A percentile compares a stretch with the other conserved stretches of the same genome.
Conservation (phyloP, 2,888 invertebrate species). For the Aphodius granarius region DNA sequence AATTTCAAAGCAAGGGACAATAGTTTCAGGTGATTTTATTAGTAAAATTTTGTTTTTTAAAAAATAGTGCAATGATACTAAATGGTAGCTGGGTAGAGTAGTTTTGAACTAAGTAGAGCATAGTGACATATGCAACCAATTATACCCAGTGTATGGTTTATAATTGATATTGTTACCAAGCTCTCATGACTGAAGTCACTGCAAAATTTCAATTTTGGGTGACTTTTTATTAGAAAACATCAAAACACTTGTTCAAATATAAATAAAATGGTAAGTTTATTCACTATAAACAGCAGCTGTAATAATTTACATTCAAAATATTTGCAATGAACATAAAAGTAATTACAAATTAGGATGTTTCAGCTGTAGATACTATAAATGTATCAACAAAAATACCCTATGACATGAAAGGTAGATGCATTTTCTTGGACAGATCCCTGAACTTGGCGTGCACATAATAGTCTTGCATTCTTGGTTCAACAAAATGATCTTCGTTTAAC, state of each 20-base stretch:
- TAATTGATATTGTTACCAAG: too few relatives aligned
- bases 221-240: too few relatives aligned
- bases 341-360: neutral
- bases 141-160: too few relatives aligned
- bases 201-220: too few relatives aligned
- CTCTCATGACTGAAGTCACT: too few relatives aligned
- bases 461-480: slow-evolving; percentile 68
- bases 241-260: neutral
- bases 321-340: neutral
- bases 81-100: too few relatives aligned
- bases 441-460: slow-evolving; percentile 69
- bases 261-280: neutral
- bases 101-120: too few relatives aligned
- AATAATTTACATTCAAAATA: neutral
- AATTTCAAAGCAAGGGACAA: too few relatives aligned
- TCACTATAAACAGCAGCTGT: neutral
- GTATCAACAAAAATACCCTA: neutral
- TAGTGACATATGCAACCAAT: too few relatives aligned
- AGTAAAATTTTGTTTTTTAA: too few relatives aligned
- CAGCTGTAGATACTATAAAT: neutral
- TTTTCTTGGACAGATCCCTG: slow-evolving; percentile 58
- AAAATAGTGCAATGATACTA: too few relatives aligned
- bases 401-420: slow-evolving; percentile 47
- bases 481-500: slow-evolving; percentile 64
- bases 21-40: too few relatives aligned